Base-by-base conservation (phyloP, 35 echinoderm and acorn worm species). In the Lytechinus pictus region DNA sequence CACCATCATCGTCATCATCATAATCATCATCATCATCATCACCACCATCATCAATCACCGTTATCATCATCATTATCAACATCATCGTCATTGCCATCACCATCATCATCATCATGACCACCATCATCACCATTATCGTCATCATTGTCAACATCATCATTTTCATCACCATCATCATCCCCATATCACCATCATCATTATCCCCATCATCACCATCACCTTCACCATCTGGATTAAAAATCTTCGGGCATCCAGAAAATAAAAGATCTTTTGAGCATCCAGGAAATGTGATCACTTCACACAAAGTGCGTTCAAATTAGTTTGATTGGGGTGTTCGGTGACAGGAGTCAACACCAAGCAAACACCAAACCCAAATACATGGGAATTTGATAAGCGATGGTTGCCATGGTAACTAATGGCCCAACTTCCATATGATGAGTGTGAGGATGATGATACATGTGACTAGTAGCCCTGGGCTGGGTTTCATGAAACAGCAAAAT, bases 331-430 rank as follows among this genome's bases (percentile, higher is more conserved):
- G 66, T 79, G 21, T 16, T 79, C n/a, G 14, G 66, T 79, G 66
- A 79, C 66, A 79, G 66, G 66, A n/a, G 66, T 79, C 21, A 44
- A 79, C 66, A 79, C 66, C 19, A 79, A 79, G 66, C 66, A 79
- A n/a, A 24, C 19, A 79, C 19, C 16, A 79, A n/a, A 24, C 21
- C 66, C 66, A 79, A 79, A 79, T 79, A 79, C 21, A 79, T 79
- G 66, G 21, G 66, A 79, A 79, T 79, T 79, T 79, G 66, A 79
- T 79, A 79, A 79, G 66, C 66, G 19, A 0, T 54, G 52, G 88
- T 90, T 90, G 88, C 88, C 88, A 90, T 51, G 88, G 88, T 5
- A 90, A 90, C 29, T 90, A 90, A 90, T 90, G 88, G 88, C 16
- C 44, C 88, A 90, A 44, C 52, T 44, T 90, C 88, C 88, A 90